These are phyloP conservation scores for Conomelus anceps DNA, from an alignment of 2,888 invertebrate species.

Conservation along the genomic window DNA sequence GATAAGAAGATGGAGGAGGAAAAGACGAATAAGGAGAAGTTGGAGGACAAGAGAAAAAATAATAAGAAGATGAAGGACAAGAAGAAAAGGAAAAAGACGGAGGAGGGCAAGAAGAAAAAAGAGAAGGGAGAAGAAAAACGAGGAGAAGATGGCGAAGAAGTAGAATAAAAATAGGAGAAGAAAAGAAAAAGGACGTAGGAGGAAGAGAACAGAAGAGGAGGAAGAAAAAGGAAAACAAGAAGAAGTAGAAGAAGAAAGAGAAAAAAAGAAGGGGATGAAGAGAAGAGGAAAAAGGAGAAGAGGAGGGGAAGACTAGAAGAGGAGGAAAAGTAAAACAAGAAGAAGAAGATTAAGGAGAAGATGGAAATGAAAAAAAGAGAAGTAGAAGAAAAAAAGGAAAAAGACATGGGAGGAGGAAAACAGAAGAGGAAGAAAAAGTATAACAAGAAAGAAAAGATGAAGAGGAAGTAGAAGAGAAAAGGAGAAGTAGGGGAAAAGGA, in stretches of 20 bases:
- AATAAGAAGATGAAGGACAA: too few relatives aligned
- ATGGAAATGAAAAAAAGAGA: neutral
- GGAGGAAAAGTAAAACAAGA: neutral
- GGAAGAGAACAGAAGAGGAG: neutral
- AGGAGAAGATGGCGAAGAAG: too few relatives aligned
- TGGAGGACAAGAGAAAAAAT: too few relatives aligned
- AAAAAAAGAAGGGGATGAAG: slow-evolving; percentile 13
- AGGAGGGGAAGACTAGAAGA: too few relatives aligned
- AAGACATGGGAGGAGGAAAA: neutral
- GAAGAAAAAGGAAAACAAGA: neutral
- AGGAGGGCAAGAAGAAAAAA: too few relatives aligned
- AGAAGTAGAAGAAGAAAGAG: neutral
- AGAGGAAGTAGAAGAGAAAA: neutral
- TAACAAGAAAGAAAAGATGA: too few relatives aligned
- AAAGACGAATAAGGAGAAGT: too few relatives aligned
- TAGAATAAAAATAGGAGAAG: too few relatives aligned
- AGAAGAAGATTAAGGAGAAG: neutral
- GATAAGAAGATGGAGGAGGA: too few relatives aligned
- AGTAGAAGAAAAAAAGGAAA: neutral
- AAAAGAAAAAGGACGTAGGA: too few relatives aligned
- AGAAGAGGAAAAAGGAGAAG: neutral
- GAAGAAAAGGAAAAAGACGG: too few relatives aligned
- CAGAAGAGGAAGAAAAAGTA: neutral
- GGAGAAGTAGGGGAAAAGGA: neutral
- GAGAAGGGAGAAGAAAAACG: too few relatives aligned